phyloP scores from a whole-genome alignment of 2,888 invertebrate species.

The Anaspis maculata region DNA sequence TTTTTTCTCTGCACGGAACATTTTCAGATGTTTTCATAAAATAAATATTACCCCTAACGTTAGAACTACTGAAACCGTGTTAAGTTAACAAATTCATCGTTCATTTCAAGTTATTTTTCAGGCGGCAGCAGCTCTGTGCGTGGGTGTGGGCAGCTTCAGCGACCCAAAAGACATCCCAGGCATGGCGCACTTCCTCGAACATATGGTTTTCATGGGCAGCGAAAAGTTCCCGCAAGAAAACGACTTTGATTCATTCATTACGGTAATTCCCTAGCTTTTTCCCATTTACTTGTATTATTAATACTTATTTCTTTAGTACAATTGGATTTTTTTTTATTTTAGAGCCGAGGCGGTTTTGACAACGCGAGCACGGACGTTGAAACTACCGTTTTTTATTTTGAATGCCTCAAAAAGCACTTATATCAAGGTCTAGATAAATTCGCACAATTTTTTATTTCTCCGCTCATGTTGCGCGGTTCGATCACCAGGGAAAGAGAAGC shows the following conservation, averaged over 20 bases:
- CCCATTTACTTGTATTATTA: background rate
- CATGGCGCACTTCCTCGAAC: constrained; percentile 78
- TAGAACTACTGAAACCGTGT: background rate
- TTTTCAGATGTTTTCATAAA: no score
- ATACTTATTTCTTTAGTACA: constrained; percentile 1
- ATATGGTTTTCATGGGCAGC: constrained; percentile 94
- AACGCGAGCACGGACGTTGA: constrained; percentile 87
- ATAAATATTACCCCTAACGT: no score
- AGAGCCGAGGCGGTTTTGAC: constrained; percentile 74
- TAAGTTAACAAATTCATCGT: background rate
- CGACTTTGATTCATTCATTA: constrained; percentile 71
- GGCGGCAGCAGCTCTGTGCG: constrained; percentile 69
- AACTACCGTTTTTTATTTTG: constrained; percentile 82
- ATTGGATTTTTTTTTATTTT: constrained; percentile 23
- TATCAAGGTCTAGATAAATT: constrained; percentile 73
- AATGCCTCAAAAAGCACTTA: constrained; percentile 73
- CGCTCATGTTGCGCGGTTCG: constrained; percentile 74
- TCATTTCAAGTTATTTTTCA: constrained; percentile 19
- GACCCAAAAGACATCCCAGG: constrained; percentile 72
- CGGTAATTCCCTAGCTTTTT: constrained; percentile 38
- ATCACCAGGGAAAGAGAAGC: constrained; percentile 82
- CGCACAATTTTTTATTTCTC: constrained; percentile 80
- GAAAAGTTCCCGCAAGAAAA: constrained; percentile 82
- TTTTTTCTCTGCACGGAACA: no score
- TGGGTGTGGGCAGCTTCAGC: constrained; percentile 72